phyloP scores from a whole-genome alignment of 2,888 invertebrate species.

The Oconnorella tubifera region DNA sequence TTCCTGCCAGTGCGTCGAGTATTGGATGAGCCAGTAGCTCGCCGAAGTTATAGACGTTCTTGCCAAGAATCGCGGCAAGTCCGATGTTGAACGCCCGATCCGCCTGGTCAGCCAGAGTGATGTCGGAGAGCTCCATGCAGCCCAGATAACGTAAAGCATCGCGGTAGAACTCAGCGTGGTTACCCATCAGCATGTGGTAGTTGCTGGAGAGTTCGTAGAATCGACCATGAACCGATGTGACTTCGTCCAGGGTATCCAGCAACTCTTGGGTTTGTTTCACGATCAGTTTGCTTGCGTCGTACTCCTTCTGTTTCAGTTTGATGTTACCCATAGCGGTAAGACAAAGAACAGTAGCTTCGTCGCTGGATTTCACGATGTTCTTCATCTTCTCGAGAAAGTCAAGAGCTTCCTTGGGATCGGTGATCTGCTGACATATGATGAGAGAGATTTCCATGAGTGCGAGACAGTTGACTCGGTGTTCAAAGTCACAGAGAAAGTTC shows the following conservation, averaged over 20 bases:
- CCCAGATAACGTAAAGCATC: conserved; percentile 79
- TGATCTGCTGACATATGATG: conserved; percentile 48
- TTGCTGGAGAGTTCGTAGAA: conserved; percentile 90
- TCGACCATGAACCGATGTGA: conserved; percentile 87
- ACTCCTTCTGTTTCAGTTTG: conserved; percentile 55
- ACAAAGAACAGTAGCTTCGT: conserved; percentile 80
- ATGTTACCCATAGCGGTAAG: conserved; percentile 69
- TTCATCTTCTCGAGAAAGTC: conserved; percentile 84
- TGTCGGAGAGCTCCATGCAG: conserved; percentile 68
- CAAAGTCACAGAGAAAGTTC: conserved; percentile 87
- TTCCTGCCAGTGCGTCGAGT: conserved; percentile 75
- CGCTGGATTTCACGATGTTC: conserved; percentile 64
- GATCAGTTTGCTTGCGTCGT: conserved; percentile 40
- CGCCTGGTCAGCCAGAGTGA: conserved; percentile 57
- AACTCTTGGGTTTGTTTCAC: conserved; percentile 66
- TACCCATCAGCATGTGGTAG: conserved; percentile 70
- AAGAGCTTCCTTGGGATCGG: conserved; percentile 77
- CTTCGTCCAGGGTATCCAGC: conserved; percentile 83
- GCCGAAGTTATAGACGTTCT: conserved; percentile 90
- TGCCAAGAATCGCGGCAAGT: conserved; percentile 81
- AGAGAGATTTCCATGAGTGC: conserved; percentile 79
- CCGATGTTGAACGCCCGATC: conserved; percentile 81
- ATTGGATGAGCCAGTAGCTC: conserved; percentile 94
- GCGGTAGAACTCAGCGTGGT: conserved; percentile 88
- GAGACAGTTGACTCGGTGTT: conserved; percentile 91